Percentiles rank a stretch among this genome's conserved stretches.
phyloP scores from a whole-genome alignment of 2,888 invertebrate genomes.

The Tortricodes alternella region DNA sequence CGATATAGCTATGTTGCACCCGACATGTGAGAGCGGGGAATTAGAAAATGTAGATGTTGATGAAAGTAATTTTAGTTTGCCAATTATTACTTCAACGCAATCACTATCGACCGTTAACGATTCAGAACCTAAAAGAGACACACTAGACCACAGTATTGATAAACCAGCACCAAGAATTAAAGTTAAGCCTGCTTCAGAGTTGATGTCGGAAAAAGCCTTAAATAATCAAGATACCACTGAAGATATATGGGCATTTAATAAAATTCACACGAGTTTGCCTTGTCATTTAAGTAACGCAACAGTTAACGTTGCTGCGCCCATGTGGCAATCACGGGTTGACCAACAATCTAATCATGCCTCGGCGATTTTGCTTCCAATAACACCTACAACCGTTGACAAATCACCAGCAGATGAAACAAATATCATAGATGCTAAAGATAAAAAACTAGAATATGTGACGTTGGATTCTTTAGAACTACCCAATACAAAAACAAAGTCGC shows the following conservation, averaged over 20 bases:
- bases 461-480: constrained; percentile 64
- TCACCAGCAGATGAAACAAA: neutral
- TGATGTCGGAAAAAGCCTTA: constrained; percentile 57
- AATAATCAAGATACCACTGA: constrained; percentile 37
- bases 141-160: constrained; percentile 22
- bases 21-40: neutral
- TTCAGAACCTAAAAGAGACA: constrained; percentile 9
- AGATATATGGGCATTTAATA: constrained; percentile 20
- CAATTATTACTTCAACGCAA: constrained; percentile 61
- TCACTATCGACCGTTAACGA: constrained; percentile 48
- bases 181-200: constrained; percentile 66
- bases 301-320: neutral
- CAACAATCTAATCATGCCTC: neutral
- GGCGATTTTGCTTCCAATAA: neutral
- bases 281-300: neutral
- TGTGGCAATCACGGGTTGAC: neutral
- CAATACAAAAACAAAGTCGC: constrained; percentile 59
- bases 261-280: constrained; percentile 1
- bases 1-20: neutral
- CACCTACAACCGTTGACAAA: neutral
- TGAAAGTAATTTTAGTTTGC: constrained; percentile 44
- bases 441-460: constrained; percentile 42
- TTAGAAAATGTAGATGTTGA: constrained; percentile 7
- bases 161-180: constrained; percentile 59
- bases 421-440: neutral